Evolutionary conservation across 2,797 vertebrate species (phyloP).

Genomic region (Pelochelys cantorii): DNA sequence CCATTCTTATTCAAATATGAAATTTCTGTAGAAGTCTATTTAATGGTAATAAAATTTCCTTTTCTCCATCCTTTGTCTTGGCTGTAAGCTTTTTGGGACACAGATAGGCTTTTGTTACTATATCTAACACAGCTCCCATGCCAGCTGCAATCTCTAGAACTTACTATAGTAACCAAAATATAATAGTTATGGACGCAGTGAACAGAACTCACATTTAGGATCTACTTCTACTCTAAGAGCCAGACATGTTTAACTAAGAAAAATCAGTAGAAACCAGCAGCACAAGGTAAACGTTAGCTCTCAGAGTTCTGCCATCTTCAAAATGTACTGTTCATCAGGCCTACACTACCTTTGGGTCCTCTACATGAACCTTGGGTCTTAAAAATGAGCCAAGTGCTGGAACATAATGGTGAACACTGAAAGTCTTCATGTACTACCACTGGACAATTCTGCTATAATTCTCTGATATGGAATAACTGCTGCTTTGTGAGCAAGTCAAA

Average conservation of each 20-base stretch:
- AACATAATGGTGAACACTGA: neutral
- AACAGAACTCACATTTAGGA: neutral
- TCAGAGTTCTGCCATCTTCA: neutral
- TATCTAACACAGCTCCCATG: neutral
- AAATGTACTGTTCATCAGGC: neutral
- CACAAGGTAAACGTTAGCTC: neutral
- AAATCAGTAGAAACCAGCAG: neutral
- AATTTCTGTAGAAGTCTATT: neutral
- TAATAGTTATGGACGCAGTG: constrained; percentile 19
- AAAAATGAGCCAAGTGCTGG: neutral
- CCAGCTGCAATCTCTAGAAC: neutral
- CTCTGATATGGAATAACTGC: neutral
- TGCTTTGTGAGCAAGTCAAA: neutral
- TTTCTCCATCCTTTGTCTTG: neutral
- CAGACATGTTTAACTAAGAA: neutral
- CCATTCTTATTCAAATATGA: neutral
- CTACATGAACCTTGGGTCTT: neutral
- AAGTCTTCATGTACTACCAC: fast-evolving
- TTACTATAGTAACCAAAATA: neutral
- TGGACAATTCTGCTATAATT: neutral
- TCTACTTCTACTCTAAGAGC: constrained; percentile 29
- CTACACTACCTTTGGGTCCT: neutral
- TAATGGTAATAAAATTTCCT: neutral
- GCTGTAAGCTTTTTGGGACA: neutral
- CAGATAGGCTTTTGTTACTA: neutral